phyloP scores from a whole-genome alignment of 2,113 vertebrate species.

The Caretta caretta region DNA sequence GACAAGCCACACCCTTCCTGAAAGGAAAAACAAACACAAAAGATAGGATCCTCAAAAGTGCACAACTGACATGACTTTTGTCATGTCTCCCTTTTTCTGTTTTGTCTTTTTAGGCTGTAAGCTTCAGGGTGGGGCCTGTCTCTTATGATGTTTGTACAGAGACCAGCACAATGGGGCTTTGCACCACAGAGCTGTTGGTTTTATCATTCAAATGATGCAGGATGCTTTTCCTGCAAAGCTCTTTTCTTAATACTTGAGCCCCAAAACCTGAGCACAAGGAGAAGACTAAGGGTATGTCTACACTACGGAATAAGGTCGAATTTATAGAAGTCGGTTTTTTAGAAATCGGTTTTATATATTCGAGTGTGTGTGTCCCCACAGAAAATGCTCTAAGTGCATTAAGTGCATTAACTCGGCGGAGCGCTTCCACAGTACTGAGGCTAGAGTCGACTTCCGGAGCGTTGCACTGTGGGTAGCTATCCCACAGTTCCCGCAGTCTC shows the following conservation, averaged over 20 bases:
- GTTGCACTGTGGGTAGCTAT: no score
- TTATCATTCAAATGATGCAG: neutral
- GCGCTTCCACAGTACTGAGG: no score
- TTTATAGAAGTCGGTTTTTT: no score
- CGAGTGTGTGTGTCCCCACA: no score
- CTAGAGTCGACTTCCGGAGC: no score
- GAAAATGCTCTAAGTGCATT: no score
- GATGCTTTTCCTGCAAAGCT: conserved; percentile 6
- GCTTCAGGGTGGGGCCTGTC: conserved; percentile 6
- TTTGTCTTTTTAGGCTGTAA: conserved; percentile 20
- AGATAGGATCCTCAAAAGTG: conserved; percentile 12
- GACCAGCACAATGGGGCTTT: neutral
- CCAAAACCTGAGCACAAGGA: neutral
- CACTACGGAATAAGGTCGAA: no score
- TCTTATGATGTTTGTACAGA: neutral
- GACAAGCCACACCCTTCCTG: neutral
- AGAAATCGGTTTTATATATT: no score
- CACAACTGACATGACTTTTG: conserved; percentile 37
- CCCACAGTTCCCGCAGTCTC: no score
- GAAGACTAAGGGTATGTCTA: neutral
- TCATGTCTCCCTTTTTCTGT: neutral
- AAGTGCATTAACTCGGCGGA: no score
- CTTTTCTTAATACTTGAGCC: neutral
- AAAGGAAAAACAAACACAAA: conserved; percentile 3
- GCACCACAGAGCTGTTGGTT: neutral